A percentile compares a stretch with the other conserved stretches of the same genome.
Evolutionary conservation across 2,113 vertebrate species (phyloP).

Genomic region (Tichodroma muraria): DNA sequence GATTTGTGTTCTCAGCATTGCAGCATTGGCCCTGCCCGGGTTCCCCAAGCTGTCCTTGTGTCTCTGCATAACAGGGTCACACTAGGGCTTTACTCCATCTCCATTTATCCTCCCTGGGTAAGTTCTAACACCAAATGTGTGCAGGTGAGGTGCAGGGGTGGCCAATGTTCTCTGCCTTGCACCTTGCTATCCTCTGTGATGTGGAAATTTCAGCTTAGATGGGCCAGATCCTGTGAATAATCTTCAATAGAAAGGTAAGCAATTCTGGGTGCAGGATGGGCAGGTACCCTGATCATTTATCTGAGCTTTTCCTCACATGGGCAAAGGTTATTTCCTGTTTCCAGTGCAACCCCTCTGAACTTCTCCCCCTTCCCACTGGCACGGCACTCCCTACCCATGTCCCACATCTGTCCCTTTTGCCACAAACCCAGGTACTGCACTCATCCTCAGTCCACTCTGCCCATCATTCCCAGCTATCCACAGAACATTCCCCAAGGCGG

Average conservation of each 20-base stretch:
- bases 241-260: neutral
- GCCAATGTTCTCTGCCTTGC: neutral
- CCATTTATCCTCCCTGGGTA: neutral
- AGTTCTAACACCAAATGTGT: neutral
- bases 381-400: neutral
- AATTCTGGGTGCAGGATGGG: neutral
- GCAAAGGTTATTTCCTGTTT: neutral
- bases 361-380: neutral
- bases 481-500: neutral
- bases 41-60: neutral
- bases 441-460: neutral
- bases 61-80: neutral
- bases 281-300: neutral
- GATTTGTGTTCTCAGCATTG: neutral
- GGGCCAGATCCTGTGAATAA: neutral
- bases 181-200: neutral
- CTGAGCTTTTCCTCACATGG: neutral
- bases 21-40: accelerated
- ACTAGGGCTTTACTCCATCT: neutral
- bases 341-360: neutral
- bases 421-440: neutral
- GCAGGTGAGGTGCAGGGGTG: neutral
- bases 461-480: neutral
- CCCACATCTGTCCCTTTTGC: neutral
- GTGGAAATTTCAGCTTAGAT: neutral